Evolutionary conservation across 2,888 invertebrate genomes (phyloP), one percentile per base, ranked within the genome.

Genomic region (Eucera pruinosa): DNA sequence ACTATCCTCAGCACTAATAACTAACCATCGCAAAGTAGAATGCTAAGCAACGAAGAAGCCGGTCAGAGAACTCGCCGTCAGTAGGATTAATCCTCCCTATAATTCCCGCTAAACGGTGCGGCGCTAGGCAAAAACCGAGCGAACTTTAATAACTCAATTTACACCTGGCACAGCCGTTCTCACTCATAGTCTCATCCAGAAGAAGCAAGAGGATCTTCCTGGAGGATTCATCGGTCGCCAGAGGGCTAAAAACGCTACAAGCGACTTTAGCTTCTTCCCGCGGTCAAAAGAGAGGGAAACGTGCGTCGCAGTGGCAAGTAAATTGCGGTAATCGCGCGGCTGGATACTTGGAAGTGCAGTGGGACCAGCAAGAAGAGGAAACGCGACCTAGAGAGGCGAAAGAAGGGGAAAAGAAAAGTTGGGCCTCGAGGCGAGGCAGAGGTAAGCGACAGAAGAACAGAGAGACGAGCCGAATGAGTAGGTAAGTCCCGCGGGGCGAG

Each of bases 311-410:
- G 69, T 76, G 65, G 67, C 69, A 58, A 20, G 80, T 71, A 82
- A 83, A 84, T 84, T 74, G 79, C 79, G 72, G 77, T 83, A 83
- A 84, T 84, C 81, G 69, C 67, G 68, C 41, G 71, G 72, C 58
- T 75, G 67, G 76, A 72, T 80, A 80, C 77, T 62, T 71, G 78
- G 66, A 74, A 76, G 71, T 60, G 70, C 52, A 54, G 13, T 6
- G 36, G 39, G 50, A 36, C 39, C 55, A 52, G 80, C 41, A 61
- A 74, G 74, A 65, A 64, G 65, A 78, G 55, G 67, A 71, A 76
- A 80, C 75, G 60, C 66, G 45, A 50, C 55, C n/a, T 27, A 50
- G 80, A 65, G 25, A 27, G 36, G 36, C 11, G 30, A 6, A 30
- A 30, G 6, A 27, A 20, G 61, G 61, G 71, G 47, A 54, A 13